Conservation (phyloP, 2,888 invertebrate species). For the Eulithis testata region DNA sequence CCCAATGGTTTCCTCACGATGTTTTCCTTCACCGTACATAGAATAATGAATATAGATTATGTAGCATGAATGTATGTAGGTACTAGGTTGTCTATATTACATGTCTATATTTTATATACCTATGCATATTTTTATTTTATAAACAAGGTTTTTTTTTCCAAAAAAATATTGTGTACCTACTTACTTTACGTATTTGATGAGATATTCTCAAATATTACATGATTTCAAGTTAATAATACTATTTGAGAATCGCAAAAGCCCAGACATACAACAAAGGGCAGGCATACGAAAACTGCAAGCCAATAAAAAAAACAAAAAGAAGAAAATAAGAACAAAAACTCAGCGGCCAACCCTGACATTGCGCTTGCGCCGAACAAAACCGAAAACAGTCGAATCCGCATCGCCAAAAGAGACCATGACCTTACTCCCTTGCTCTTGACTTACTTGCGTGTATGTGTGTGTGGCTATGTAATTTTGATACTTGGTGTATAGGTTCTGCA, state of each 20-base stretch:
- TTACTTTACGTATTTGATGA: no score
- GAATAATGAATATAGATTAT: no score
- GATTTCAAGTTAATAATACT: background rate
- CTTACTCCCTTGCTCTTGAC: conserved; percentile 72
- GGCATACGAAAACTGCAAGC: conserved; percentile 23
- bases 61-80: no score
- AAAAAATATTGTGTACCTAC: no score
- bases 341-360: conserved; percentile 61
- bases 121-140: no score
- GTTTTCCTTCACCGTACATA: no score
- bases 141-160: no score
- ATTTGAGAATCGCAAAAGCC: conserved; percentile 1
- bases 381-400: conserved; percentile 51
- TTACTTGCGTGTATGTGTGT: conserved; percentile 51
- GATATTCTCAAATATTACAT: background rate
- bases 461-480: conserved; percentile 72
- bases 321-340: conserved; percentile 53
- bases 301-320: conserved; percentile 31
- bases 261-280: conserved; percentile 42
- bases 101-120: no score
- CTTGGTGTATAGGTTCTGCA: conserved; percentile 47
- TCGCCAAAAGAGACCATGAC: conserved; percentile 74
- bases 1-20: no score
- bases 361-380: conserved; percentile 59
- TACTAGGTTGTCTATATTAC: no score